A percentile compares a stretch with the other conserved stretches of the same genome.
These are phyloP conservation scores for Protophormia terraenovae DNA, from an alignment of 2,888 invertebrate genomes.

Conservation along the genomic window DNA sequence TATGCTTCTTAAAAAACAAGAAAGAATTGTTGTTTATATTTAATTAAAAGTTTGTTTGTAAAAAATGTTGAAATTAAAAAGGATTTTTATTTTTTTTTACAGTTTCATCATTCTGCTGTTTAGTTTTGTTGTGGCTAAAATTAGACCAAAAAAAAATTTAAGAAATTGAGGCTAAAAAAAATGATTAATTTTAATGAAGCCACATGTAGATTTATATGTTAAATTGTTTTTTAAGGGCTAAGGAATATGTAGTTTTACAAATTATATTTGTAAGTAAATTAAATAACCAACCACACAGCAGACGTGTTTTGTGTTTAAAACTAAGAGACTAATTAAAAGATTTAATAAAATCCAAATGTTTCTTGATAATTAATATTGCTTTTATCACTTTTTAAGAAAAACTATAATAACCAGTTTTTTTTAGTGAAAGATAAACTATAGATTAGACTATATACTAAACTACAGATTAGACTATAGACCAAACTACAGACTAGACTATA, in stretches of 20 bases:
- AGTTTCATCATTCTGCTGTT: no score
- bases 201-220: not conserved
- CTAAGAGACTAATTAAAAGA: no score
- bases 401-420: no score
- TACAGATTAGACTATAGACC: not conserved
- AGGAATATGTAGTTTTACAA: not conserved
- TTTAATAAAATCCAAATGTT: no score
- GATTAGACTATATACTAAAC: not conserved
- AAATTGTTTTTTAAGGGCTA: not conserved
- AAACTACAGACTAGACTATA: not conserved
- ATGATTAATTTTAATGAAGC: not conserved
- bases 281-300: not conserved
- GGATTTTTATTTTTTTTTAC: not conserved
- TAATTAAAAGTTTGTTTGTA: conserved; percentile 16
- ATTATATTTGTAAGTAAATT: not conserved
- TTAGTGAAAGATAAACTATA: no score
- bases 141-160: not conserved
- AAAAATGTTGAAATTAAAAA: not conserved
- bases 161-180: not conserved
- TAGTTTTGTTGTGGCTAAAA: not conserved
- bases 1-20: not conserved
- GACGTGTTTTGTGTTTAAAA: no score
- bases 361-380: no score
- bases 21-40: not conserved
- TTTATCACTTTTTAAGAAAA: no score